Conservation (phyloP, 1,140 invertebrate species). For the Colletes gigas region DNA sequence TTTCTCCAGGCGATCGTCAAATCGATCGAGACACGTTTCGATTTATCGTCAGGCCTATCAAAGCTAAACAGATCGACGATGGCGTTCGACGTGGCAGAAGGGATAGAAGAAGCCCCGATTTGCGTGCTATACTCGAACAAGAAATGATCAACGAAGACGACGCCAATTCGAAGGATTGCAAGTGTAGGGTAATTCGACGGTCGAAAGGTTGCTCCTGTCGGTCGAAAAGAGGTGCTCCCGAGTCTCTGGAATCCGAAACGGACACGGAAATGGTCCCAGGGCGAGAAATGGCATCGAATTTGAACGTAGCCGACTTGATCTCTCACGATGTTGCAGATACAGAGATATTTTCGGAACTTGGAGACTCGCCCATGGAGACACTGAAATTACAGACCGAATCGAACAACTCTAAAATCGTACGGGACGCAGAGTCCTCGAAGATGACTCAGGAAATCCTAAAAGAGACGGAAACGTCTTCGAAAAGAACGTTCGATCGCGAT, state of each 20-base stretch:
- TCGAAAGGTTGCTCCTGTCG: background rate
- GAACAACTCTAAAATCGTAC: background rate
- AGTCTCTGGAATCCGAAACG: background rate
- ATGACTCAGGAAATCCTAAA: too few species aligned
- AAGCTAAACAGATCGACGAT: too few species aligned
- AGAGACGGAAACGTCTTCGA: too few species aligned
- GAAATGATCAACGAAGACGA: constrained; percentile 73
- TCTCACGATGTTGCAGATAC: background rate
- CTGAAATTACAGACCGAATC: background rate
- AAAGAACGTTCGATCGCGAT: too few species aligned
- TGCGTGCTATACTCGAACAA: constrained; percentile 54
- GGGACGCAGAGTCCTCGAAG: background rate
- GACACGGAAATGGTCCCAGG: background rate
- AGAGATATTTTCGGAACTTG: constrained; percentile 7
- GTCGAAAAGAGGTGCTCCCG: background rate
- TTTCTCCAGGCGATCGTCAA: too few species aligned
- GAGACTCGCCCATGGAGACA: background rate
- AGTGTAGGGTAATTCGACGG: constrained; percentile 58
- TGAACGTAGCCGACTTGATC: background rate
- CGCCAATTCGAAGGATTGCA: constrained; percentile 67
- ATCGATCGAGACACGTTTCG: too few species aligned
- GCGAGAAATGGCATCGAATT: background rate
- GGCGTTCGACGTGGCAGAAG: background rate
- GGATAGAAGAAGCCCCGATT: constrained; percentile 40
- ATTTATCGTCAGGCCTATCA: too few species aligned